A percentile compares a stretch with the other conserved stretches of the same genome.
Evolutionary conservation across 2,113 vertebrate species (phyloP).

Genomic region (Empidonax alnorum): DNA sequence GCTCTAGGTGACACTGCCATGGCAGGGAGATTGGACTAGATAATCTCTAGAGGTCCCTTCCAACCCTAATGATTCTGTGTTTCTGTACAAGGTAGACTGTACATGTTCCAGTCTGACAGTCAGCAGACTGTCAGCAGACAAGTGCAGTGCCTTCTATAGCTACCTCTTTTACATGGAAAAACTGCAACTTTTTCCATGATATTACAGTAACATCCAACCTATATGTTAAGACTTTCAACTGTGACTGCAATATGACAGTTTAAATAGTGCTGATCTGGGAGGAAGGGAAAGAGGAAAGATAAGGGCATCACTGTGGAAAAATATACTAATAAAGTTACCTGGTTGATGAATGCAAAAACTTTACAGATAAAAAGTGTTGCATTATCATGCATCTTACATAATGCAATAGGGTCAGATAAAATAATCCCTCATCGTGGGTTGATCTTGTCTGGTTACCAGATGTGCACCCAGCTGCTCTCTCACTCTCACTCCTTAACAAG

Average conservation of each 20-base stretch:
- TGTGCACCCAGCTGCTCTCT: rapidly evolving
- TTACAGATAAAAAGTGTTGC: neutral
- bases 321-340: neutral
- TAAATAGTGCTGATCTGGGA: neutral
- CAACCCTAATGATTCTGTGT: neutral
- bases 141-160: neutral
- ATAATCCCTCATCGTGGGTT: neutral
- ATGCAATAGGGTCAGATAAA: neutral
- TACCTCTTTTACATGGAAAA: neutral
- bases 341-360: neutral
- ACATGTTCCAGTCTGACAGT: neutral
- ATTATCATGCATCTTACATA: neutral
- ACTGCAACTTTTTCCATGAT: neutral
- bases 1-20: neutral
- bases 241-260: neutral
- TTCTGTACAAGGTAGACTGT: neutral
- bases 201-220: neutral
- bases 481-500: neutral
- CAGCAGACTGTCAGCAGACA: neutral
- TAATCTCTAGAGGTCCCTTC: neutral
- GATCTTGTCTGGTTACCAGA: neutral
- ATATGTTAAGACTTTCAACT: neutral
- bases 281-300: neutral
- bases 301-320: neutral
- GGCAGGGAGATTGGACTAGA: neutral